Base-by-base conservation (phyloP, 2,888 invertebrate species). In the Watsonalla binaria region DNA sequence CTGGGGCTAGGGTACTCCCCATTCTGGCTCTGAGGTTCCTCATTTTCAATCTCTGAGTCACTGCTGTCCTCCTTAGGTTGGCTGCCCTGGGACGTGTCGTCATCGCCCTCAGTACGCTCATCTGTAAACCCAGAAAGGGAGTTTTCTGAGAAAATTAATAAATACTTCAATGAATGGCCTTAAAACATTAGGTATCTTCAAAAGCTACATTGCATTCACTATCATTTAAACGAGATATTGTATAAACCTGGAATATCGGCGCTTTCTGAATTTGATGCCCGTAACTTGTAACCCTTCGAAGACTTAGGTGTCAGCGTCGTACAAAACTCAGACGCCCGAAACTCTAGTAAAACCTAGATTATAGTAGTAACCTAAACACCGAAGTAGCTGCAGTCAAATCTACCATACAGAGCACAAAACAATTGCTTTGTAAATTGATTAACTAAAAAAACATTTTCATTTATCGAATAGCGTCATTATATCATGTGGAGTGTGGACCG, bases 401-500 rank as follows among this genome's bases (percentile, higher is more conserved):
- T 67, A 51, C 51, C 54, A 61, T 59, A 61, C 54, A 37, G 49
- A 6, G 34, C 49, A 54, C 54, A 45, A 68, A 70, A 66, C 56
- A 39, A 48, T 55, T 51, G 54, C 57, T 64, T 63, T 68, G 65
- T 67, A 67, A 72, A 68, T 70, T 65, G 63, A 66, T 64, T 57
- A 57, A 60, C 58, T 51, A 65, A 65, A 74, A 74, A 69, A 68
- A 66, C 70, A 65, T 68, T 74, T 68, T 71, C 65, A 73, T 81
- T 74, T 73, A 76, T 65, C 72, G 73, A 73, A 78, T 83, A 86
- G 86, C 89, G 88, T 88, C 89, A 86, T 82, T 84, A 81, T 75
- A 88, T 90, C 89, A 89, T 90, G 89, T 90, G 88, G 87, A 86
- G 84, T 80, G 81, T 84, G 86, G 88, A 90, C 90, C 90, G 90